phyloP scores from a whole-genome alignment of 2,888 invertebrate species.

The Melinaea marsaeus region DNA sequence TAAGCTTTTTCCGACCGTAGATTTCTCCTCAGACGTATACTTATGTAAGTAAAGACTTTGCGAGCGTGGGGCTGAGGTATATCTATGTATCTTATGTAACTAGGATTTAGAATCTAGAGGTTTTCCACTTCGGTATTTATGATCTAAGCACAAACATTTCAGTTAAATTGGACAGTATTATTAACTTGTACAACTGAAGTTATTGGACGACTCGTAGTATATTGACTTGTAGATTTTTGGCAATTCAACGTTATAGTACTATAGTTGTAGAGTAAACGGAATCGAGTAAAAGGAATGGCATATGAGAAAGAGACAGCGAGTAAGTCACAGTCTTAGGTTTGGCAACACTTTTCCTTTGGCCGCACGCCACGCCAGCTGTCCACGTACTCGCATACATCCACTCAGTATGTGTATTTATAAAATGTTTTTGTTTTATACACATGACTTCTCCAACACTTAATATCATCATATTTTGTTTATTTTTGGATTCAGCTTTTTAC shows the following conservation, averaged over 20 bases:
- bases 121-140: background rate
- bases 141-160: background rate
- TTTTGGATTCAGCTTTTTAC: background rate
- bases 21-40: constrained; percentile 18
- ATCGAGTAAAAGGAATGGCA: background rate
- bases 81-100: constrained; percentile 10
- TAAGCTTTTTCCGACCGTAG: constrained; percentile 25
- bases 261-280: background rate
- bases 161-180: background rate
- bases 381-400: constrained; percentile 52
- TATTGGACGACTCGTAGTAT: background rate
- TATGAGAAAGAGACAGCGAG: constrained; percentile 10
- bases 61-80: constrained; percentile 4
- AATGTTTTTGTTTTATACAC: constrained; percentile 67
- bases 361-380: constrained; percentile 67
- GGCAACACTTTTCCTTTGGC: constrained; percentile 53
- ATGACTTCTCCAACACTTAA: constrained; percentile 41
- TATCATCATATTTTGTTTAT: constrained; percentile 4
- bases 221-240: constrained; percentile 6
- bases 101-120: constrained; percentile 1
- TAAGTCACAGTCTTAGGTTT: constrained; percentile 48
- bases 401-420: constrained; percentile 63
- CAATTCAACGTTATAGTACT: constrained; percentile 6
- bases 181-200: background rate
- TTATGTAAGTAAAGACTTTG: constrained; percentile 22